Evolutionary conservation across 2,797 vertebrate genomes (phyloP).

Genomic region (Onychomys leucogaster): DNA sequence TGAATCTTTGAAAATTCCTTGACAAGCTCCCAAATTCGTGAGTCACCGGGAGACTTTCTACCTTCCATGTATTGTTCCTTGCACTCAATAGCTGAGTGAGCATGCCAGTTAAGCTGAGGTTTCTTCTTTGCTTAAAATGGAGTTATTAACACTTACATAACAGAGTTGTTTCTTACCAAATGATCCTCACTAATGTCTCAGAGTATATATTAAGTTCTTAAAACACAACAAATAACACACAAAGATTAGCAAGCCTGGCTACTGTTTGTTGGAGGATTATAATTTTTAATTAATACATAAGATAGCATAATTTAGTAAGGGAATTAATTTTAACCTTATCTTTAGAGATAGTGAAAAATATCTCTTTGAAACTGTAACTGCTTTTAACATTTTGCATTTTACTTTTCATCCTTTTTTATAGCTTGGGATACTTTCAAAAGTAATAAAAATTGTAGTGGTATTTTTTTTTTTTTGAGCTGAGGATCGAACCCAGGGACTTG

Average conservation of each 20-base stretch:
- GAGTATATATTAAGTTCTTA: background rate
- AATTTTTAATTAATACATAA: background rate
- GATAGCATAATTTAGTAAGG: background rate
- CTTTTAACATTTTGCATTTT: background rate
- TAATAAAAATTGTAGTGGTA: background rate
- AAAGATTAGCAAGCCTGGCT: background rate
- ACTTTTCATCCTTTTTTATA: background rate
- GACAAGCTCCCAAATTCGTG: background rate
- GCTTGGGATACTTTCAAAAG: background rate
- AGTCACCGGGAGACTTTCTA: background rate
- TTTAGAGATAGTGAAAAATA: background rate
- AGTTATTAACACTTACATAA: background rate
- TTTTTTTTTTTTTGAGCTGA: too few relatives aligned
- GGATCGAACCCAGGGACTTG: too few relatives aligned
- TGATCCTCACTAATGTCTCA: background rate
- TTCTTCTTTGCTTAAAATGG: background rate
- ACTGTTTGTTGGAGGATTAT: background rate
- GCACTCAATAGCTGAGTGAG: background rate
- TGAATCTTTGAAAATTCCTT: slow-evolving; percentile 13
- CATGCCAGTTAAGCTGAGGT: background rate
- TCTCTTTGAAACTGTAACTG: background rate
- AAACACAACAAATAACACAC: background rate
- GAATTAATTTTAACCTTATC: background rate
- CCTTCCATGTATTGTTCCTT: background rate
- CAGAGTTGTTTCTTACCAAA: background rate